Evolutionary conservation across 2,888 invertebrate genomes (phyloP).

Genomic region (Shargacucullia verbasci): DNA sequence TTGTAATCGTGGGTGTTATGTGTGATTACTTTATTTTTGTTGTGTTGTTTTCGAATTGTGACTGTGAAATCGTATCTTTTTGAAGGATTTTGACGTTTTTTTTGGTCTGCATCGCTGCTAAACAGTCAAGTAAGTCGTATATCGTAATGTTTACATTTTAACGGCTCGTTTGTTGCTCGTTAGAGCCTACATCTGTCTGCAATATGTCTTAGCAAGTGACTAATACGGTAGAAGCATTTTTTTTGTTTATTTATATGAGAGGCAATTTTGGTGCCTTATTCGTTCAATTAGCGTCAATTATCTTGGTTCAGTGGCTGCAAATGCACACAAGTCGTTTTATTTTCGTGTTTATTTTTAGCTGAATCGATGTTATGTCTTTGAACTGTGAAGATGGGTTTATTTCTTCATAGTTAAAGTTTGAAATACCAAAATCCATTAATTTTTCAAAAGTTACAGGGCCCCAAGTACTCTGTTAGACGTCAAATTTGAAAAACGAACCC

Average conservation of each 20-base stretch:
- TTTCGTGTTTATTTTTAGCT: conserved; percentile 36
- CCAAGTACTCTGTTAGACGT: no score
- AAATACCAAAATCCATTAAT: no score
- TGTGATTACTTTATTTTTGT: conserved; percentile 66
- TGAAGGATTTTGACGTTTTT: conserved; percentile 44
- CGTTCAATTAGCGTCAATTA: conserved; percentile 65
- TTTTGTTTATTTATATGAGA: conserved; percentile 55
- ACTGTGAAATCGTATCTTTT: conserved; percentile 48
- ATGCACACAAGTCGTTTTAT: conserved; percentile 36
- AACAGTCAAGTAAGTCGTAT: conserved; percentile 52
- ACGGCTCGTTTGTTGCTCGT: conserved; percentile 18
- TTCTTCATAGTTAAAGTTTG: no score
- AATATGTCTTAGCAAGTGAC: conserved; percentile 40
- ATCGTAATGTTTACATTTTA: conserved; percentile 45
- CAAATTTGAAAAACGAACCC: no score
- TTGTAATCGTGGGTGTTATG: conserved; percentile 76
- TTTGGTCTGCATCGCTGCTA: conserved; percentile 9
- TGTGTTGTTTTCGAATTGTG: conserved; percentile 52
- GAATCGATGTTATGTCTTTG: conserved; percentile 23
- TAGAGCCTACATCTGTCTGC: conserved; percentile 45
- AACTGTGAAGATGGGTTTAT: conserved; percentile 2
- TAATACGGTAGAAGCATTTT: conserved; percentile 38
- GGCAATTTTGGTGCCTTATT: conserved; percentile 59
- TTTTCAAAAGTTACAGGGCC: no score
- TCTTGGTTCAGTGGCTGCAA: conserved; percentile 35